These are phyloP conservation scores for Leucopsar rothschildi DNA, from an alignment of 2,113 vertebrate genomes.

Conservation along the genomic window DNA sequence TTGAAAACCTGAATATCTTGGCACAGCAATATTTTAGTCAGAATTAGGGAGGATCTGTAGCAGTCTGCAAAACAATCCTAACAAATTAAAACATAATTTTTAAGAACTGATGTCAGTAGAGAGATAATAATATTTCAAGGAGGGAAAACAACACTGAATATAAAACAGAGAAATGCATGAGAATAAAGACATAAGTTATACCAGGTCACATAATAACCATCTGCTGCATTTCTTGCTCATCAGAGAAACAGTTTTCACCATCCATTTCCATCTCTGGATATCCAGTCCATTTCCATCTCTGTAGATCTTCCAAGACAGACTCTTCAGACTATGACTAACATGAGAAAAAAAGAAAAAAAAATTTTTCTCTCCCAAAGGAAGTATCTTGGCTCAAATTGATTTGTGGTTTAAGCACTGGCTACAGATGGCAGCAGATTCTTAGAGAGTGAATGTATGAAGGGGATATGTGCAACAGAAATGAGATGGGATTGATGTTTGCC, in stretches of 20 bases:
- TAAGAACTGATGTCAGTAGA: background rate
- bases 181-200: background rate
- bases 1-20: background rate
- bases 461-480: background rate
- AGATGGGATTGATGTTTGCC: background rate
- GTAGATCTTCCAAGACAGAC: background rate
- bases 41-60: background rate
- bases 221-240: background rate
- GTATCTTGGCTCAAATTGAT: background rate
- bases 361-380: background rate
- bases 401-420: background rate
- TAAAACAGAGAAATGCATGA: background rate
- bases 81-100: background rate
- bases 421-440: background rate
- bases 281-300: background rate
- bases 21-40: background rate
- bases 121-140: background rate
- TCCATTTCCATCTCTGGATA: background rate
- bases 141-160: background rate
- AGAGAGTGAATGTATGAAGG: background rate
- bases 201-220: background rate
- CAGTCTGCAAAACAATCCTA: background rate
- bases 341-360: background rate
- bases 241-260: background rate
- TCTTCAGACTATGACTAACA: background rate